A percentile compares a stretch with the other conserved stretches of the same genome.
Evolutionary conservation across 2,113 vertebrate species (phyloP).

Genomic region (Heterotilapia buettikoferi): DNA sequence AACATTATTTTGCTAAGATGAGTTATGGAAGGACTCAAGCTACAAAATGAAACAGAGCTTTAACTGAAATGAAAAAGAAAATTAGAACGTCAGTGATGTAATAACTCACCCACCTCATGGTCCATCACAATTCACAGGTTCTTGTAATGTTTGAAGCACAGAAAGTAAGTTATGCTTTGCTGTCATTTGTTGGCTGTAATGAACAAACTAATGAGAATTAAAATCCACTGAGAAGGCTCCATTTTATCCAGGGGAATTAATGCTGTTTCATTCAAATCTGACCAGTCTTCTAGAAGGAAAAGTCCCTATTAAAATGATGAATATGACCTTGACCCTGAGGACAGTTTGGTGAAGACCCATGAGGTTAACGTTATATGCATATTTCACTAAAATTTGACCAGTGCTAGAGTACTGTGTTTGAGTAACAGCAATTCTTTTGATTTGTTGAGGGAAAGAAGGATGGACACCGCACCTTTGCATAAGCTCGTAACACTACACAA

Average conservation of each 20-base stretch:
- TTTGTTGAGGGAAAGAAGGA: not conserved
- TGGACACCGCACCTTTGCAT: not conserved
- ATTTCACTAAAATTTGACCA: not conserved
- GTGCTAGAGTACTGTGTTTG: not conserved
- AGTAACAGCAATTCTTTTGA: no score
- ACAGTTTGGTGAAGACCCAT: not conserved
- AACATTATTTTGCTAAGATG: not conserved
- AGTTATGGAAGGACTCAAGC: not conserved
- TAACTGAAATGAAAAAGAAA: not conserved
- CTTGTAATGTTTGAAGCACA: not conserved
- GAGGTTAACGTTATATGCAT: not conserved
- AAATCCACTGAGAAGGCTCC: not conserved
- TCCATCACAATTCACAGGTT: not conserved
- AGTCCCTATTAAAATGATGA: rapidly evolving
- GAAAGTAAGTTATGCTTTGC: not conserved
- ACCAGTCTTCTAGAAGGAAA: not conserved
- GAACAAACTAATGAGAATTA: not conserved
- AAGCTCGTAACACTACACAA: not conserved
- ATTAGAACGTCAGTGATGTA: not conserved
- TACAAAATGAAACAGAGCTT: not conserved
- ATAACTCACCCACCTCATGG: not conserved
- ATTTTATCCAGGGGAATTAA: not conserved
- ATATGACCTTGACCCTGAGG: not conserved
- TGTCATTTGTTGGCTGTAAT: not conserved
- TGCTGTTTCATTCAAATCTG: not conserved